These are phyloP conservation scores for Rhabditoides inermis DNA, from an alignment of 2,888 invertebrate species.

Conservation along the genomic window DNA sequence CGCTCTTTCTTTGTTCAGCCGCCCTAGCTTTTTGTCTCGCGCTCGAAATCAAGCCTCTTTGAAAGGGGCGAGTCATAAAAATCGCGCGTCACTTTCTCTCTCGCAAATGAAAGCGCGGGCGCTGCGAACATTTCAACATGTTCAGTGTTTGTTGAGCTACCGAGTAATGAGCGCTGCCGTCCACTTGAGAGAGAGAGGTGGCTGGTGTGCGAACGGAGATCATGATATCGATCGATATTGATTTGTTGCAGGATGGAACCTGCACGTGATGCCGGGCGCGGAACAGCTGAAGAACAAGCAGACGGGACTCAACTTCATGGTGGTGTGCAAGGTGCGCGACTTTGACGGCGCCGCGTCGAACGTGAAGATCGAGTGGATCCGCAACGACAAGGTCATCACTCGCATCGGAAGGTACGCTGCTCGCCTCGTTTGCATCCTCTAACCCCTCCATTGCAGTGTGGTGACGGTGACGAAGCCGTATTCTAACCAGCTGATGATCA, in stretches of 20 bases:
- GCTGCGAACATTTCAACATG: too few species aligned
- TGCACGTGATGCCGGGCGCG: conserved; percentile 20
- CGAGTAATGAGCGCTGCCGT: too few species aligned
- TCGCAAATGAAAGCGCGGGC: too few species aligned
- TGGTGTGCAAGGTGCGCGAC: conserved; percentile 28
- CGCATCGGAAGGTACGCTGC: conserved; percentile 24
- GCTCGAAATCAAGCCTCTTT: too few species aligned
- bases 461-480: conserved; percentile 30
- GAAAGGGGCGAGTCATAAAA: too few species aligned
- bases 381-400: conserved; percentile 16
- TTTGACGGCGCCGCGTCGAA: conserved; percentile 31
- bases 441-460: conserved; percentile 15
- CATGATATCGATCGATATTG: too few species aligned
- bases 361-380: conserved; percentile 29
- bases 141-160: too few species aligned
- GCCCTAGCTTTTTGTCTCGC: too few species aligned
- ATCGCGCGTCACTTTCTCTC: too few species aligned
- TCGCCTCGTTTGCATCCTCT: neutral
- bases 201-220: too few species aligned
- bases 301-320: conserved; percentile 28
- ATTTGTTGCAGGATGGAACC: conserved; percentile 30
- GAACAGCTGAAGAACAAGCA: conserved; percentile 24
- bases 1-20: too few species aligned
- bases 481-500: conserved; percentile 30
- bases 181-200: too few species aligned